These are phyloP conservation scores for Chrysolina haemoptera DNA, from an alignment of 2,888 invertebrate species.

Conservation along the genomic window DNA sequence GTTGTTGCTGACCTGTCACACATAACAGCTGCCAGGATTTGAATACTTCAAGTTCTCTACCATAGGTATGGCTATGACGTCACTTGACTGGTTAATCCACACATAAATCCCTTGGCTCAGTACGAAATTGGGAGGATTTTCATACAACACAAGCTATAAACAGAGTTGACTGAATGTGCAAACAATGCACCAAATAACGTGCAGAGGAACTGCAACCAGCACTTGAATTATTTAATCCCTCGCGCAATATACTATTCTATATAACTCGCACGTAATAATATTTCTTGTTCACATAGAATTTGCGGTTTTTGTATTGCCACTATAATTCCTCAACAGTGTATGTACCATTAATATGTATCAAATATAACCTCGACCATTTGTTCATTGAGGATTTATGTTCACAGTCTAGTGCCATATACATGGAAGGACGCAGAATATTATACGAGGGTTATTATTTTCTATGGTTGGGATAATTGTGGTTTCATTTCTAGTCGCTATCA, in stretches of 20 bases:
- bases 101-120: too few relatives aligned
- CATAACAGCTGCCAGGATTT: too few relatives aligned
- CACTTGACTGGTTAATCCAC: too few relatives aligned
- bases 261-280: constrained; percentile 8
- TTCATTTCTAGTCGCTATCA: too few relatives aligned
- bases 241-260: not conserved
- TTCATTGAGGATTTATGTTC: constrained; percentile 32
- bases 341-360: constrained; percentile 43
- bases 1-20: too few relatives aligned
- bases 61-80: too few relatives aligned
- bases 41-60: too few relatives aligned
- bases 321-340: constrained; percentile 42
- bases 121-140: too few relatives aligned
- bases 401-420: not conserved
- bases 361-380: constrained; percentile 41
- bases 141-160: too few relatives aligned
- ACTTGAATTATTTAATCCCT: not conserved
- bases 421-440: not conserved
- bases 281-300: constrained; percentile 41
- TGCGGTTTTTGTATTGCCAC: constrained; percentile 42
- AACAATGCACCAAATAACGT: not conserved
- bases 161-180: too few relatives aligned
- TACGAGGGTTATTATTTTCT: too few relatives aligned
- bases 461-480: too few relatives aligned
- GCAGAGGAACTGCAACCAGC: not conserved